Evolutionary conservation across 2,113 vertebrate genomes (phyloP), one percentile per base, ranked within the genome.

Genomic region (Pedetes capensis): DNA sequence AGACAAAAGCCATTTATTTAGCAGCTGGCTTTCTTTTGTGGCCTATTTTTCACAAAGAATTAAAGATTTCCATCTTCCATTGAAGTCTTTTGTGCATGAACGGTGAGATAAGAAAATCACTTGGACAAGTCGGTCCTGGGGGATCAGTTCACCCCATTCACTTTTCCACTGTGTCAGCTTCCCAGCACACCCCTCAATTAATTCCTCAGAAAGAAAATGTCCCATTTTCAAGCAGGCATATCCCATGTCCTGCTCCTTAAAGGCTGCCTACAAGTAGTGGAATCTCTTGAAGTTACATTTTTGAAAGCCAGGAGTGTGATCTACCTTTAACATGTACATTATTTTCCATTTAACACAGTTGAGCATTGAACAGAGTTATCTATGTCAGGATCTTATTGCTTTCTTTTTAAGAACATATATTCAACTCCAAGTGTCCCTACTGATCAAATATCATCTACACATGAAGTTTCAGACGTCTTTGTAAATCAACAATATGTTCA

Each of bases 401-500:
- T 92, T 89, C 44, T 49, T 87, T 76, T 66, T 39, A 16, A 69
- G 37, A 66, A 72, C 59, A 61, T 37, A 42, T 80, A 25, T 82
- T 89, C 12, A 88, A 51, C 61, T 42, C 76, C 11, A 89, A 64
- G 37, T 89, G n/a, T 68, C 59, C 74, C n/a, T 75, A 75, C 34
- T 66, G 57, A 86, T 69, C 79, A 47, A 86, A 92, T 82, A 34
- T 6, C 87, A 17, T 16, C 37, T 51, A 11, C 61, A 20, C 9
- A 34, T 53, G 49, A 93, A 37, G 53, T 94, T 87, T 95, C 49
- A 74, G 37, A 69, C 72, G 80, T 87, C 22, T 89, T 87, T 87
- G 49, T 74, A 49, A 92, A 44, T 86, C 55, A 95, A 87, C 27
- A 83, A 72, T 78, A n/a, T n/a, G 74, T 69, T 93, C 55, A 76